phyloP scores from a whole-genome alignment of 2,113 vertebrate genomes.

The Riparia riparia region DNA sequence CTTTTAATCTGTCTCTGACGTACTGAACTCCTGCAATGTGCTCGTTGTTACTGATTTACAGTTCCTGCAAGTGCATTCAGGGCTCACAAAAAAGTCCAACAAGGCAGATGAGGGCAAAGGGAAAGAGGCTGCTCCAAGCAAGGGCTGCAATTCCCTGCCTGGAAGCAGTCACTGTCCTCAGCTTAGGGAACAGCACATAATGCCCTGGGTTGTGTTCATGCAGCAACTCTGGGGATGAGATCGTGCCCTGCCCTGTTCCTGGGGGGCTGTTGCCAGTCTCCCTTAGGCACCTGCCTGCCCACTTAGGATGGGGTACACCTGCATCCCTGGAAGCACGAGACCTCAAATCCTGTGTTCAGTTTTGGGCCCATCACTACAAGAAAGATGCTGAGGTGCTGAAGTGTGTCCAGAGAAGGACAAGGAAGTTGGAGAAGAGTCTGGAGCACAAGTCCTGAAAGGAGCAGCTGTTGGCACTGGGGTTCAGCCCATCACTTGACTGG shows the following conservation, averaged over 20 bases:
- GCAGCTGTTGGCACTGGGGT: not conserved
- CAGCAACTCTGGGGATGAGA: not conserved
- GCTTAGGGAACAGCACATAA: rapidly evolving
- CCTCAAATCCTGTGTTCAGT: not conserved
- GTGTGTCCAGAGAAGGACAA: rapidly evolving
- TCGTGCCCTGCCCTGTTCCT: not conserved
- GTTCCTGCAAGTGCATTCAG: not conserved
- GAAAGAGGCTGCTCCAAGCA: not conserved
- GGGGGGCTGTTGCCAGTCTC: not conserved
- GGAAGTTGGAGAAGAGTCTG: not conserved
- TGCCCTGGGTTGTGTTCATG: rapidly evolving
- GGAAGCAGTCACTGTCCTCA: not conserved
- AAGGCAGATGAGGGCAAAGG: not conserved
- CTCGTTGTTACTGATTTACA: not conserved
- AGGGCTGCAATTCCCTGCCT: not conserved
- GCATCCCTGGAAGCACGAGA: rapidly evolving
- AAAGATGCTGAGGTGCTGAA: not conserved
- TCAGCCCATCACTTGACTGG: not conserved
- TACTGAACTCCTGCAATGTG: not conserved
- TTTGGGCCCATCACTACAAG: not conserved
- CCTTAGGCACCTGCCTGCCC: not conserved
- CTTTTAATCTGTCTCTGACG: not conserved
- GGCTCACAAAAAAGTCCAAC: not conserved
- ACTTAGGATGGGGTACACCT: not conserved
- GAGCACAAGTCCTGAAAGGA: not conserved